Evolutionary conservation across 2,113 vertebrate genomes (phyloP).

Genomic region (Ictalurus punctatus): DNA sequence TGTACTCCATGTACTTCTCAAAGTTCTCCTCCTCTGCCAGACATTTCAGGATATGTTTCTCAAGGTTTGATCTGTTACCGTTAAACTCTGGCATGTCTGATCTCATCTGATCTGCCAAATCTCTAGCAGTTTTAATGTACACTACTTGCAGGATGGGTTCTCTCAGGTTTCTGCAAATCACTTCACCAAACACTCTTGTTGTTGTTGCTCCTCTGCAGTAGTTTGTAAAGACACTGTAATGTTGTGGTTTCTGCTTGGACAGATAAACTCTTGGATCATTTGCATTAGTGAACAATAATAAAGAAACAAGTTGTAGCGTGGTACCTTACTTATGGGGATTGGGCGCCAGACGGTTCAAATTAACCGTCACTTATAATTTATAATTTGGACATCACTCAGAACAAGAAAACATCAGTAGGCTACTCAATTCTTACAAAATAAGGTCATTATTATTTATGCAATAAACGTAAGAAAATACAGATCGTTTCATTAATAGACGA

Average conservation of each 20-base stretch:
- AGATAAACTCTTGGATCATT: slow-evolving; percentile 62
- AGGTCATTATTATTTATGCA: too few relatives aligned
- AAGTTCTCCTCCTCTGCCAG: not conserved
- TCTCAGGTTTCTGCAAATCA: slow-evolving; percentile 67
- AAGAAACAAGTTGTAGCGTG: too few relatives aligned
- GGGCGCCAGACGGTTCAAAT: too few relatives aligned
- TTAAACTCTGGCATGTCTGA: slow-evolving; percentile 62
- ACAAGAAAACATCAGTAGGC: too few relatives aligned
- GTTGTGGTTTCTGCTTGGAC: slow-evolving; percentile 65
- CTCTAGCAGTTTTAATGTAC: not conserved
- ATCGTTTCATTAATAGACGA: too few relatives aligned
- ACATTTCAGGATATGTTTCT: slow-evolving; percentile 1
- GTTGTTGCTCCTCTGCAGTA: slow-evolving; percentile 67
- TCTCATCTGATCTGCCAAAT: slow-evolving; percentile 57
- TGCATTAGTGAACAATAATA: slow-evolving; percentile 30
- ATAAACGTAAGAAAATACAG: too few relatives aligned
- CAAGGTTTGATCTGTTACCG: slow-evolving; percentile 66
- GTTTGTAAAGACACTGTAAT: slow-evolving; percentile 66
- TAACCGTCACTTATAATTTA: too few relatives aligned
- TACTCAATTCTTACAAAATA: too few relatives aligned
- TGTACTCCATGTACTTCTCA: slow-evolving; percentile 64
- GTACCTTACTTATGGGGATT: too few relatives aligned
- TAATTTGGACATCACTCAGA: too few relatives aligned
- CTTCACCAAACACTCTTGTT: slow-evolving; percentile 62
- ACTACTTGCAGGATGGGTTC: slow-evolving; percentile 12